Evolutionary conservation across 2,888 invertebrate species (phyloP).

Genomic region (Caenorhabditis macrosperma): DNA sequence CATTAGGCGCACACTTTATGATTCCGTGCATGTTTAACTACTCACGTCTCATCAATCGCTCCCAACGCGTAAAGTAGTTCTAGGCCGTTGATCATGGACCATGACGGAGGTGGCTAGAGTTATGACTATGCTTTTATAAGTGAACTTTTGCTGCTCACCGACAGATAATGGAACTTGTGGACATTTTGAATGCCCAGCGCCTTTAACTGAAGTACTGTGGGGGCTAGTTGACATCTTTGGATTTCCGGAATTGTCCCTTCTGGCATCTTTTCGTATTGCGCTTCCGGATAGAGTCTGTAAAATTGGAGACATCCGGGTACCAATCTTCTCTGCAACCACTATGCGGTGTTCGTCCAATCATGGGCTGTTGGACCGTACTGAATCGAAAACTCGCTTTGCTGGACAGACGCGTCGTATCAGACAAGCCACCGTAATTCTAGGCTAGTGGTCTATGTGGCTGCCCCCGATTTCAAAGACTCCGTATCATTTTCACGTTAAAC

Average conservation of each 20-base stretch:
- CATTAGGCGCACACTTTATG: too few species aligned
- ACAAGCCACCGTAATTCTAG: too few species aligned
- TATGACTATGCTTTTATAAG: not conserved
- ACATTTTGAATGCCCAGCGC: constrained; percentile 95
- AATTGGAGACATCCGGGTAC: too few species aligned
- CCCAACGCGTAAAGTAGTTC: constrained; percentile 90
- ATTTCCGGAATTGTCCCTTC: constrained; percentile 91
- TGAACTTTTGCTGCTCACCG: constrained; percentile 38
- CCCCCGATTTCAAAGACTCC: too few species aligned
- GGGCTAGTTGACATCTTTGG: constrained; percentile 90
- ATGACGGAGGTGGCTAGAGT: constrained; percentile 89
- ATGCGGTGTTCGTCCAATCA: too few species aligned
- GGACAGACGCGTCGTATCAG: too few species aligned
- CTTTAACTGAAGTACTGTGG: constrained; percentile 91
- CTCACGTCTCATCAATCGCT: constrained; percentile 86
- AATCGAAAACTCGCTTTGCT: too few species aligned
- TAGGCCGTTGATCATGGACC: constrained; percentile 88
- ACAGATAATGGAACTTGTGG: constrained; percentile 90
- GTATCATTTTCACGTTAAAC: too few species aligned
- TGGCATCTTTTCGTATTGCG: constrained; percentile 86
- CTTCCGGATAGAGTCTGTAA: constrained; percentile 84
- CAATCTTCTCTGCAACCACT: too few species aligned
- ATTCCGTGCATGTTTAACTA: not conserved
- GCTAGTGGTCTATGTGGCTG: too few species aligned
- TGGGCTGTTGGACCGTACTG: too few species aligned